Percentiles rank a stretch among this genome's conserved stretches.
Evolutionary conservation across 1,140 invertebrate species (phyloP).

Genomic region (Euura saliciscinereae): DNA sequence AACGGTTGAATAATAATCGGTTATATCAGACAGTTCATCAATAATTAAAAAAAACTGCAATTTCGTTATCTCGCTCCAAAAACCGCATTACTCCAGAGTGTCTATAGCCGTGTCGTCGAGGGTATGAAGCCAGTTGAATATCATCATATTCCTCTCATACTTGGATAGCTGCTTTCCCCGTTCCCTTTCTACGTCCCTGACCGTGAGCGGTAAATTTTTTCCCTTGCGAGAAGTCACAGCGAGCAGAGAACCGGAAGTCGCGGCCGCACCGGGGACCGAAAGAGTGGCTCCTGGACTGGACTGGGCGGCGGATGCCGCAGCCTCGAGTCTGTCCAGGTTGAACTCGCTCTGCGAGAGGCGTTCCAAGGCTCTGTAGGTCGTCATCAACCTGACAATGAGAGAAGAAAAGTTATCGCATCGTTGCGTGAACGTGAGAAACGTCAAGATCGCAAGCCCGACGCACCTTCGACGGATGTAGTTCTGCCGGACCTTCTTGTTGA

Average conservation of each 20-base stretch:
- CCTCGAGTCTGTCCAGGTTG: conserved; percentile 76
- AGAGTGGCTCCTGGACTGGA: conserved; percentile 57
- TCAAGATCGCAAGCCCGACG: neutral
- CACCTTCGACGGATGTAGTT: conserved; percentile 54
- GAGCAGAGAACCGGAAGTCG: conserved; percentile 28
- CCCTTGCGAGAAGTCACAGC: conserved; percentile 37
- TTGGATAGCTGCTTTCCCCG: conserved; percentile 83
- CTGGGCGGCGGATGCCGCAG: conserved; percentile 59
- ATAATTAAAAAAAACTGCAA: no score
- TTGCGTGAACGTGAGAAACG: neutral
- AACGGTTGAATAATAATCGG: no score
- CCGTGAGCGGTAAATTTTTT: conserved; percentile 69
- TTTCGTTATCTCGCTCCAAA: no score
- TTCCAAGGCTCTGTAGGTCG: conserved; percentile 82
- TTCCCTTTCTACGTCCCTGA: conserved; percentile 81
- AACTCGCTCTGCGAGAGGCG: conserved; percentile 83
- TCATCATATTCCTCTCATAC: conserved; percentile 91
- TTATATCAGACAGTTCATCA: no score
- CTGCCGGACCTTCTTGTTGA: conserved; percentile 79
- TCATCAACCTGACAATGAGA: conserved; percentile 67
- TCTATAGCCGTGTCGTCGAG: conserved; percentile 72
- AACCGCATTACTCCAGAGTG: neutral
- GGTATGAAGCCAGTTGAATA: conserved; percentile 89
- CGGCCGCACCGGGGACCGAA: conserved; percentile 60
- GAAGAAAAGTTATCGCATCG: neutral